These are phyloP conservation scores for Vanessa atalanta DNA, from an alignment of 1,140 invertebrate species.

Conservation along the genomic window DNA sequence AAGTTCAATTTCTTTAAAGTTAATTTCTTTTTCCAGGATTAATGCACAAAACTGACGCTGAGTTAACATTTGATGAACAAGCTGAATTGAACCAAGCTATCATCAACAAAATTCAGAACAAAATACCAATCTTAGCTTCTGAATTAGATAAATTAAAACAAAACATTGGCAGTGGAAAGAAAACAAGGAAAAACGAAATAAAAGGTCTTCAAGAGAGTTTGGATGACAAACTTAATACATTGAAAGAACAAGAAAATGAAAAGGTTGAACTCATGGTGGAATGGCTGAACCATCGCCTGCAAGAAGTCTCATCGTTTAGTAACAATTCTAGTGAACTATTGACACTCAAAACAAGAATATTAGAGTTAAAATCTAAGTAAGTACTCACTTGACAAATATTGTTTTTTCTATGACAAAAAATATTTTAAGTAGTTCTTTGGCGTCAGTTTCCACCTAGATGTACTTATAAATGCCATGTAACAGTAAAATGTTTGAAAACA, in stretches of 20 bases:
- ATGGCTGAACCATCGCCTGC: conserved; percentile 65
- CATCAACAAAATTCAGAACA: conserved; percentile 61
- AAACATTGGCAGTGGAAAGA: conserved; percentile 37
- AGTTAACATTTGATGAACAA: conserved; percentile 69
- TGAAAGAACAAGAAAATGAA: conserved; percentile 66
- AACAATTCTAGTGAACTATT: conserved; percentile 62
- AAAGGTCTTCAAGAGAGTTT: conserved; percentile 59
- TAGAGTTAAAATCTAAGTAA: conserved; percentile 72
- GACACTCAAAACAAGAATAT: conserved; percentile 61
- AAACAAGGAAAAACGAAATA: conserved; percentile 49
- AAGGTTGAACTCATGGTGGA: conserved; percentile 72
- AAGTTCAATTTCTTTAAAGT: neutral
- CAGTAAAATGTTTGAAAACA: too few relatives aligned
- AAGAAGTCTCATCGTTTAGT: conserved; percentile 58
- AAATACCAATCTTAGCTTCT: conserved; percentile 54
- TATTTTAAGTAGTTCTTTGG: neutral
- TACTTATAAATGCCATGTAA: too few relatives aligned
- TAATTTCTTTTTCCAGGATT: conserved; percentile 57
- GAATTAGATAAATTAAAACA: conserved; percentile 62
- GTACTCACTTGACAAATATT: conserved; percentile 8
- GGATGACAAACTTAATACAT: conserved; percentile 61
- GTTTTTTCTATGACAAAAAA: neutral
- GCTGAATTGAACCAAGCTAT: conserved; percentile 66
- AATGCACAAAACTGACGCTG: conserved; percentile 53
- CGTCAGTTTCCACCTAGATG: too few relatives aligned